These are phyloP conservation scores for Sebastes ruberrimus DNA, from an alignment of 2,797 vertebrate species.

Conservation along the genomic window DNA sequence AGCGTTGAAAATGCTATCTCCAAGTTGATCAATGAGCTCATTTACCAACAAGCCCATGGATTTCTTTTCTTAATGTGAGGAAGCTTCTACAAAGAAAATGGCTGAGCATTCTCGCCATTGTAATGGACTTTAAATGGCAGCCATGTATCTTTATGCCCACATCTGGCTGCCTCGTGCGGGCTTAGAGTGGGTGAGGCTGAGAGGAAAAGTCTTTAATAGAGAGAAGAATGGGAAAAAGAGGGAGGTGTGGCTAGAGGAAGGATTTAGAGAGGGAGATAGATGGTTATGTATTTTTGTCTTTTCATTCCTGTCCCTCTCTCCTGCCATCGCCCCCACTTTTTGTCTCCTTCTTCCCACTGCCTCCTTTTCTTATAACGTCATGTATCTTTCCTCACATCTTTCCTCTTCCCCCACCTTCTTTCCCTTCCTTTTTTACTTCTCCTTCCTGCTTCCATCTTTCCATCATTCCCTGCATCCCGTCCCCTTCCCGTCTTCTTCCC, in stretches of 20 bases:
- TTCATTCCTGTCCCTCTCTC: neutral
- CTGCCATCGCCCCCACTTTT: neutral
- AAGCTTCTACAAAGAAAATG: constrained; percentile 20
- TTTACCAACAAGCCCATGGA: constrained; percentile 31
- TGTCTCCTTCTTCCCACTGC: neutral
- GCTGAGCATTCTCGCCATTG: constrained; percentile 21
- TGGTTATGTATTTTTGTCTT: neutral
- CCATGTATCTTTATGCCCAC: constrained; percentile 61
- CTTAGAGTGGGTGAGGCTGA: neutral
- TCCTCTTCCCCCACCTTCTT: neutral
- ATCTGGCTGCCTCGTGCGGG: constrained; percentile 17
- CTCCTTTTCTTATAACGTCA: too few relatives aligned
- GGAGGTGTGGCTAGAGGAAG: constrained; percentile 1
- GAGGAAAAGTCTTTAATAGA: constrained; percentile 1
- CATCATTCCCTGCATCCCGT: neutral
- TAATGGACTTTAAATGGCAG: constrained; percentile 73
- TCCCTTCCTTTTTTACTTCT: neutral
- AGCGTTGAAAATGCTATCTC: neutral
- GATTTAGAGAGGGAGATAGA: constrained; percentile 5
- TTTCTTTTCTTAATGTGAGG: constrained; percentile 42
- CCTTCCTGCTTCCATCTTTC: neutral
- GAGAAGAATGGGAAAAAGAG: neutral
- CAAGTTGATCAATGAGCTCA: constrained; percentile 45
- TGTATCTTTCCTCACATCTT: neutral
- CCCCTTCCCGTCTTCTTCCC: neutral